phyloP scores from a whole-genome alignment of 2,797 vertebrate species.

The Spinibarbus caldwelli region DNA sequence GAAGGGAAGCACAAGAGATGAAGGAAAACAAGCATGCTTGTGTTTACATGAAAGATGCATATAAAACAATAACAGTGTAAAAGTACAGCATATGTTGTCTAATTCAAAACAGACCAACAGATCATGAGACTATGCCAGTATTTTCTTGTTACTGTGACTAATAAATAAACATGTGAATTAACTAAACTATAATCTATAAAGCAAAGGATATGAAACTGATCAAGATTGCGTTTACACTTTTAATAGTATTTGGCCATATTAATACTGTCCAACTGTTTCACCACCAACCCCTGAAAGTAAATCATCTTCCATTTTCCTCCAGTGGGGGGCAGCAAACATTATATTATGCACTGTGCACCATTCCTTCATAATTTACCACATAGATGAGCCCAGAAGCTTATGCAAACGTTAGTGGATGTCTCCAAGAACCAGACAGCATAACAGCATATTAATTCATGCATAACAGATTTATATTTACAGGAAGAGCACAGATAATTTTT shows the following conservation, averaged over 20 bases:
- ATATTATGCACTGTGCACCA: slow-evolving; percentile 56
- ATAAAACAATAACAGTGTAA: not conserved
- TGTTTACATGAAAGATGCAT: not conserved
- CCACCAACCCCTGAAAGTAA: not conserved
- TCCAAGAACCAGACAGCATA: slow-evolving; percentile 9
- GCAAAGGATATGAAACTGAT: not conserved
- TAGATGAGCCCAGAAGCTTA: slow-evolving; percentile 1
- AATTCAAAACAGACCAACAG: not conserved
- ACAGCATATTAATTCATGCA: not conserved
- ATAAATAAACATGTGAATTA: not conserved
- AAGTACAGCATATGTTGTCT: not conserved
- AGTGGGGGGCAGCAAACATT: slow-evolving; percentile 77
- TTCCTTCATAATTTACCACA: slow-evolving; percentile 1
- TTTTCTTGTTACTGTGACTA: no score
- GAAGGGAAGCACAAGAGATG: not conserved
- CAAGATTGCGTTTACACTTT: not conserved
- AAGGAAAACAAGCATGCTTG: not conserved
- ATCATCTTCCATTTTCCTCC: slow-evolving; percentile 50
- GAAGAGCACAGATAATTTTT: not conserved
- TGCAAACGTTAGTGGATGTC: slow-evolving; percentile 17
- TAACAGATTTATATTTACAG: not conserved
- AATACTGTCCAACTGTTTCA: not conserved
- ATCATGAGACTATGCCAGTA: not conserved
- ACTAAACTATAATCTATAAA: not conserved
- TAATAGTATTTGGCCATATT: not conserved